phyloP scores from a whole-genome alignment of 1,140 invertebrate genomes.

The Eriosoma lanigerum region DNA sequence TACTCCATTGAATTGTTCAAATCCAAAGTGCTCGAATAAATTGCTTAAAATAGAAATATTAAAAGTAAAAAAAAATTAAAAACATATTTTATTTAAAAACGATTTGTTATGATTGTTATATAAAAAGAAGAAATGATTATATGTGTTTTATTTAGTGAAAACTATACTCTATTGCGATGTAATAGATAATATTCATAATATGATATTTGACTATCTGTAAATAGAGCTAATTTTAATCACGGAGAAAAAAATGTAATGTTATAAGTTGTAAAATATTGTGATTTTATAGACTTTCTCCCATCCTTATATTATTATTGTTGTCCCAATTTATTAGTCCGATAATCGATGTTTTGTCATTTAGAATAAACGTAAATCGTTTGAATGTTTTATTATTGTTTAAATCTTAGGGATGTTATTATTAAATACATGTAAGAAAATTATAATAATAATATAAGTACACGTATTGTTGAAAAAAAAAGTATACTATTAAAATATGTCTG shows the following conservation, averaged over 20 bases:
- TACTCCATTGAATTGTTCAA: neutral
- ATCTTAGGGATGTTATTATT: no score
- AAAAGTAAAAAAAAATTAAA: no score
- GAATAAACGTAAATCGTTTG: neutral
- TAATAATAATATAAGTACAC: no score
- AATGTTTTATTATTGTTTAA: no score
- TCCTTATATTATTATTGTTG: neutral
- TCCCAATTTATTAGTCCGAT: neutral
- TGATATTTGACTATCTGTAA: conserved; percentile 10
- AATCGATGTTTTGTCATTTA: conserved; percentile 24
- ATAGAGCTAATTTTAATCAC: neutral
- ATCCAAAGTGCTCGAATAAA: neutral
- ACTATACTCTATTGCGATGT: neutral
- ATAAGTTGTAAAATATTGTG: conserved; percentile 4
- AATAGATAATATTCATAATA: no score
- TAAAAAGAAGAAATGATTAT: neutral
- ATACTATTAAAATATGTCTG: no score
- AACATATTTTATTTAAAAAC: neutral
- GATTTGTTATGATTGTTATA: neutral
- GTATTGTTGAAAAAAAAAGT: no score
- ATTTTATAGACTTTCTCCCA: neutral
- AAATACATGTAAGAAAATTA: no score
- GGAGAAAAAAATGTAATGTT: neutral
- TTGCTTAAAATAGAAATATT: neutral
- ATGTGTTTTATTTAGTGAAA: conserved; percentile 25